phyloP scores from a whole-genome alignment of 2,113 vertebrate genomes.

The Gobio gobio region DNA sequence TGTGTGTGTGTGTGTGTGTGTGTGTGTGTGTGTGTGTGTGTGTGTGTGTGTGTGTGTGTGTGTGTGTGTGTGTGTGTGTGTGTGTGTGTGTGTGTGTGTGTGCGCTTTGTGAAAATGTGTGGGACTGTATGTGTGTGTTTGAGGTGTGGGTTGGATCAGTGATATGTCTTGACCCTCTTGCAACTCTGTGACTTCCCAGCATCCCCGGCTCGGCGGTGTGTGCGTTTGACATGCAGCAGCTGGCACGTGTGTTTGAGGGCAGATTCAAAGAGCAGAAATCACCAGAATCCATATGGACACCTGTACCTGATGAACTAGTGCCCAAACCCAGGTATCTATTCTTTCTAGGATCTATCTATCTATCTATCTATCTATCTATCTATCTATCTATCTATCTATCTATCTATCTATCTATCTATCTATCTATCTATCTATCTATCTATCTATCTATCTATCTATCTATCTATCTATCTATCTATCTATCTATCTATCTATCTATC shows the following conservation, averaged over 20 bases:
- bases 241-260: constrained; percentile 89
- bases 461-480: background rate
- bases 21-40: background rate
- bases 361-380: background rate
- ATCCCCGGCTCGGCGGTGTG: constrained; percentile 95
- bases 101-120: background rate
- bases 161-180: constrained; percentile 47
- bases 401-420: background rate
- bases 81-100: background rate
- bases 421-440: background rate
- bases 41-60: background rate
- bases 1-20: constrained; percentile 11
- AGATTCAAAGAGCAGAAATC: constrained; percentile 97
- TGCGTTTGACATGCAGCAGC: constrained; percentile 94
- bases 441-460: background rate
- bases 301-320: constrained; percentile 90
- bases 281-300: constrained; percentile 93
- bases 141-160: constrained; percentile 41
- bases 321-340: constrained; percentile 86
- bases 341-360: too few relatives aligned
- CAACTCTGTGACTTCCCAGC: constrained; percentile 67
- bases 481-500: background rate
- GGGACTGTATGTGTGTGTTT: background rate
- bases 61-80: background rate
- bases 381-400: background rate